Evolutionary conservation across 2,113 vertebrate species (phyloP).

Genomic region (Rousettus leschenaultii): DNA sequence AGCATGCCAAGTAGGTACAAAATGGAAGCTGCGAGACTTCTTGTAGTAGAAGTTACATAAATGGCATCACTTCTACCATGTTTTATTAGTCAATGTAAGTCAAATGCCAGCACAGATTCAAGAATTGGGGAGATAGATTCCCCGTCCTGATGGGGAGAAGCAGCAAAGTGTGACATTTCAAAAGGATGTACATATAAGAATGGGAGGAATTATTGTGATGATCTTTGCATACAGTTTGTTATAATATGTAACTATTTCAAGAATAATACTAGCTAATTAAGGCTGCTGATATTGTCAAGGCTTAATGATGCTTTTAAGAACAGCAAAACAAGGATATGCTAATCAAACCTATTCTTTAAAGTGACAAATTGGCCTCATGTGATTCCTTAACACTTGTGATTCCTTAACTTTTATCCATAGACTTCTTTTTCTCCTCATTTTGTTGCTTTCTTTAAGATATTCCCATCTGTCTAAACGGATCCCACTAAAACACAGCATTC

Average conservation of each 20-base stretch:
- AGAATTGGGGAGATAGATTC: background rate
- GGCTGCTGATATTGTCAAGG: background rate
- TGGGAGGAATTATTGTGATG: background rate
- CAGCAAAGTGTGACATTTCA: background rate
- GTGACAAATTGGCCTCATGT: background rate
- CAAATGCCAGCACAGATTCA: background rate
- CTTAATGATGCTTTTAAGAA: background rate
- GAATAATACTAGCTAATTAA: background rate
- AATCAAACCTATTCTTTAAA: slow-evolving; percentile 23
- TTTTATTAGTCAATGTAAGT: background rate
- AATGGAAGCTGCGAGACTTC: background rate
- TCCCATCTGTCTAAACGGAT: slow-evolving; percentile 14
- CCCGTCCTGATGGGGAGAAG: background rate
- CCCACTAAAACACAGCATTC: background rate
- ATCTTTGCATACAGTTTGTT: background rate
- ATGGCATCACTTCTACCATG: background rate
- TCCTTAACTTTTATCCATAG: background rate
- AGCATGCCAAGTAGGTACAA: background rate
- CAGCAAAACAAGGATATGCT: background rate
- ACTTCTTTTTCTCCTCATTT: background rate
- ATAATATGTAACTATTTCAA: slow-evolving; percentile 32
- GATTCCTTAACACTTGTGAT: background rate
- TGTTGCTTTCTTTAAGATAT: slow-evolving; percentile 30
- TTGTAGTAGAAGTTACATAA: background rate
- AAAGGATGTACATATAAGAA: background rate